Conservation (phyloP, 2,888 invertebrate species). For the Ypsolopha sequella region DNA sequence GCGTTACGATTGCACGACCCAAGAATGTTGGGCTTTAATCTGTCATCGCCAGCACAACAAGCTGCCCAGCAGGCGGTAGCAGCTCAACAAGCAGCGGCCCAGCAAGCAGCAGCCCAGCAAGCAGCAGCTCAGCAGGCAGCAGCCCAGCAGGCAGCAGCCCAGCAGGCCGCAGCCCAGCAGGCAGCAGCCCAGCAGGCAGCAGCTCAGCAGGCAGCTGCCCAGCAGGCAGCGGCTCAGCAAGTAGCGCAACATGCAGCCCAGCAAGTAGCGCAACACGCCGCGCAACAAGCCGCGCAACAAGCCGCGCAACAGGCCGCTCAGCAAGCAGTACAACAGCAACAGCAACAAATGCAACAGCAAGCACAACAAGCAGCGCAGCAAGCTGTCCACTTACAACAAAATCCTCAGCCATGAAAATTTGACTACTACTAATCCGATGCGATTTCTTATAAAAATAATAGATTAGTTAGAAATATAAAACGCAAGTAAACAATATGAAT, state of each 20-base stretch:
- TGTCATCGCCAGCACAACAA: constrained; percentile 47
- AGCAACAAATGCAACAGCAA: constrained; percentile 11
- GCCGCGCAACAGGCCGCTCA: constrained; percentile 30
- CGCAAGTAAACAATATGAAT: constrained; percentile 3
- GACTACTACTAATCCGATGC: constrained; percentile 80
- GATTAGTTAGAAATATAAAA: background rate
- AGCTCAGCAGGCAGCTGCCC: constrained; percentile 3
- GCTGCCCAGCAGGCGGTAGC: constrained; percentile 12
- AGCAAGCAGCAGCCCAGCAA: constrained; percentile 14
- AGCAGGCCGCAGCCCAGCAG: constrained; percentile 23
- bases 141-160: constrained; percentile 18
- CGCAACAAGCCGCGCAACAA: constrained; percentile 23
- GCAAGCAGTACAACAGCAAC: constrained; percentile 37
- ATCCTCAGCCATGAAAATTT: constrained; percentile 82
- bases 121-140: constrained; percentile 24
- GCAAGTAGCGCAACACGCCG: constrained; percentile 16
- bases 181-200: constrained; percentile 13
- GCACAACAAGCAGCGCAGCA: constrained; percentile 28
- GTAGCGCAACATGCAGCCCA: constrained; percentile 24
- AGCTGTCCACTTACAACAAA: constrained; percentile 52
- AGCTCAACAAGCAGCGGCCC: constrained; percentile 6
- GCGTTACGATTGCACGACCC: constrained; percentile 87
- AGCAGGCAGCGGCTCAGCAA: constrained; percentile 10
- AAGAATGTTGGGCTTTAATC: constrained; percentile 82
- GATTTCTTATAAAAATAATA: constrained; percentile 38